Percentiles rank a stretch among this genome's conserved stretches.
Evolutionary conservation across 1,140 invertebrate species (phyloP).

Genomic region (Leptopilina boulardi): DNA sequence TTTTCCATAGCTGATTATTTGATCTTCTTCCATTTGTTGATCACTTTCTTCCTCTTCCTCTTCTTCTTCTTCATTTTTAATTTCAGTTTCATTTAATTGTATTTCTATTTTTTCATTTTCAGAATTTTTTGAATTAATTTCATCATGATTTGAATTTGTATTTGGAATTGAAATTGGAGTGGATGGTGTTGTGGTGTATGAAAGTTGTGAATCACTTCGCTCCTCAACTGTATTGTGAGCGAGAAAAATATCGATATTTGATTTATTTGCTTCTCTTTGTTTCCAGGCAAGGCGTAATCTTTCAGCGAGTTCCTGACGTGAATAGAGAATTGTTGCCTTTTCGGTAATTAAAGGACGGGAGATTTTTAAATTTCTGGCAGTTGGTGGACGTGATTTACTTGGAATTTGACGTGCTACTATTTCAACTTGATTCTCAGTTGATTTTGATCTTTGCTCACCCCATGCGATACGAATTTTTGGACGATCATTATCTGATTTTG

Average conservation of each 20-base stretch:
- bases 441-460: slow-evolving; percentile 55
- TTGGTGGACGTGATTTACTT: slow-evolving; percentile 58
- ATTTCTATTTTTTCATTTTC: neutral
- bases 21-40: slow-evolving; percentile 29
- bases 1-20: slow-evolving; percentile 2
- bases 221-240: slow-evolving; percentile 71
- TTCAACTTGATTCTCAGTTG: slow-evolving; percentile 58
- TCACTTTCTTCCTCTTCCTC: neutral
- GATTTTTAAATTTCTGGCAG: slow-evolving; percentile 43
- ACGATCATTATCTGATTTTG: slow-evolving; percentile 47
- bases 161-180: slow-evolving; percentile 20
- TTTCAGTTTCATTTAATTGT: neutral
- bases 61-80: slow-evolving; percentile 32
- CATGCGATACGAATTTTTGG: slow-evolving; percentile 68
- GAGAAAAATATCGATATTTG: slow-evolving; percentile 78
- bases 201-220: slow-evolving; percentile 64
- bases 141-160: neutral
- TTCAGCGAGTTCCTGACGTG: slow-evolving; percentile 76
- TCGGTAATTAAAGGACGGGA: slow-evolving; percentile 47
- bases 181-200: slow-evolving; percentile 35
- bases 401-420: slow-evolving; percentile 69
- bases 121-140: neutral
- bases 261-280: slow-evolving; percentile 73
- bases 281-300: slow-evolving; percentile 76
- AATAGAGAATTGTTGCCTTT: slow-evolving; percentile 76